Conservation (phyloP, 1,140 invertebrate species). For the Cyrtorhinus lividipennis region DNA sequence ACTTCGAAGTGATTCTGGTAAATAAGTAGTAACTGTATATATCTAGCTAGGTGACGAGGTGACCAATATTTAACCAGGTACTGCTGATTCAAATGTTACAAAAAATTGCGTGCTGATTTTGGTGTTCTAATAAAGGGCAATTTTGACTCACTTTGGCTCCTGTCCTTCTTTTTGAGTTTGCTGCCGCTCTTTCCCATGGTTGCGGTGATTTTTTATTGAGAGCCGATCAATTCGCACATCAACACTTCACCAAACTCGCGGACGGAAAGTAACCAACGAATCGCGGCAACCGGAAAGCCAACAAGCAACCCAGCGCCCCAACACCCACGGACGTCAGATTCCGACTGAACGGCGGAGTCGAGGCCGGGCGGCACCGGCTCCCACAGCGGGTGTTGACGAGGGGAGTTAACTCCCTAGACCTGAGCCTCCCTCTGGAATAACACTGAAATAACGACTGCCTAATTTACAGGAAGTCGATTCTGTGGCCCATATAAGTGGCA, state of each 20-base stretch:
- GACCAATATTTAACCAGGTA: too few relatives aligned
- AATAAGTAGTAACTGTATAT: too few relatives aligned
- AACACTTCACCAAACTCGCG: not conserved
- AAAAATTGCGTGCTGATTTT: too few relatives aligned
- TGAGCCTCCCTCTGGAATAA: too few relatives aligned
- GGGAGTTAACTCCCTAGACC: too few relatives aligned
- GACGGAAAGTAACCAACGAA: not conserved
- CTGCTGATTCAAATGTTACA: too few relatives aligned
- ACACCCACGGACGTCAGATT: not conserved
- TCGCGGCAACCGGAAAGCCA: not conserved
- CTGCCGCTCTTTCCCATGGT: slow-evolving; percentile 31
- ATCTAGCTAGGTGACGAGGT: too few relatives aligned
- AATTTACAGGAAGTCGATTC: too few relatives aligned
- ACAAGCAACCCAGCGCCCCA: not conserved
- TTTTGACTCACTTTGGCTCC: slow-evolving; percentile 31
- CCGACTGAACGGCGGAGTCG: not conserved
- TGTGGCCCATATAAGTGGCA: too few relatives aligned
- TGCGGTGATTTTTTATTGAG: not conserved
- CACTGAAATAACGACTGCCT: too few relatives aligned
- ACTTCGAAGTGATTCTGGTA: too few relatives aligned
- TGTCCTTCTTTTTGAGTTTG: slow-evolving; percentile 29
- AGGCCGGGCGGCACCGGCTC: not conserved
- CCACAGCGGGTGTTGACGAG: too few relatives aligned
- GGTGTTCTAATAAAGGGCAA: not conserved
- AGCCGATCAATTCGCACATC: not conserved